Evolutionary conservation across 1,140 invertebrate species (phyloP), one percentile per base, ranked within the genome.

Genomic region (Leptopilina boulardi): DNA sequence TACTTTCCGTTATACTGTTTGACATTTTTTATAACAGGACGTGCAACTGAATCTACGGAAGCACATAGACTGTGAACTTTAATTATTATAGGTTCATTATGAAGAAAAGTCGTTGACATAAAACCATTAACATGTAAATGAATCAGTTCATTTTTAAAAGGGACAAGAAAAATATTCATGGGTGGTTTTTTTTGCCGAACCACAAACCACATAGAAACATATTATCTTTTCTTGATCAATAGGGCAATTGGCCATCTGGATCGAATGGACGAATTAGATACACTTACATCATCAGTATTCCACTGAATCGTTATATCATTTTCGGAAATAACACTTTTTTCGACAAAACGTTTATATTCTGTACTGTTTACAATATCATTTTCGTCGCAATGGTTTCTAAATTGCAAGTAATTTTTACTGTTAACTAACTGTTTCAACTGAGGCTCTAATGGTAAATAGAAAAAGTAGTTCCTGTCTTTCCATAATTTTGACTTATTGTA

Each of bases 201-300:
- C 75, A 80, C 34, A 80, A 23, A 59, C 73, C 75, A 66, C 66
- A 74, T 19, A 77, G 19, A 23, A 80, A 59, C 30, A 80, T 34
- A 71, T 80, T 80, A n/a, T 80, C 23, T 73, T 73, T 75, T 74
- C 79, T 72, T 34, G 75, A 21, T 0, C 59, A 18, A 18, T 77
- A 80, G 0, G 79, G 76, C 51, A 26, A 80, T 75, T 15, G 73
- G 76, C 66, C 70, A 66, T 30, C 75, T 44, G 1, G 72, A 74
- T 41, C 66, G 51, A 0, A 15, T 13, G 2, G 76, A 75, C 0
- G 73, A 75, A 1, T 80, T 77, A 47, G 70, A 75, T 5, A 75
- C 15, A 44, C 66, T n/a, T 54, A 77, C 76, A 9, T 66, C 79
- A 51, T 80, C 76, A 2, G 73, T 71, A 51, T 26, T 34, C 30